A percentile compares a stretch with the other conserved stretches of the same genome.
Conservation (phyloP, 53 echinoderm and acorn worm genomes). For the Holothuria leucospilota region DNA sequence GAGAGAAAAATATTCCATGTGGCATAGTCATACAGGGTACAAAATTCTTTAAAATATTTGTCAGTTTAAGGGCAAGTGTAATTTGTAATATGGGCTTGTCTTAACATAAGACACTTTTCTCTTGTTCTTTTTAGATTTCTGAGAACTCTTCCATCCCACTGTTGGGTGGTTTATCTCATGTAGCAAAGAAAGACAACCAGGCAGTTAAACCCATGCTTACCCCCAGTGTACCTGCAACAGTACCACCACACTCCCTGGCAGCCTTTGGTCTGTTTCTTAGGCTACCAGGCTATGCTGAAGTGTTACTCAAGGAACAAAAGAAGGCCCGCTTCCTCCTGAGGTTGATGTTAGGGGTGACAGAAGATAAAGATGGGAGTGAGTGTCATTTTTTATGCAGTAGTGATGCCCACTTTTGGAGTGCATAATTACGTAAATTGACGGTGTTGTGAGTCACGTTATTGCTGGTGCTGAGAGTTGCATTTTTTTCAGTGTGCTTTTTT, state of each 20-base stretch:
- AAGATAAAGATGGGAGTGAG: conserved; percentile 96
- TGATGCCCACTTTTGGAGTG: no score
- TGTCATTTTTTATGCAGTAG: neutral
- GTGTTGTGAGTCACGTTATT: no score
- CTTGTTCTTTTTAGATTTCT: conserved; percentile 1
- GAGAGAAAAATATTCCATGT: no score
- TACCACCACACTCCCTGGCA: conserved; percentile 97
- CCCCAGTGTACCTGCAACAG: conserved; percentile 63
- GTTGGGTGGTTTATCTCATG: neutral
- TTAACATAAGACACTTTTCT: neutral
- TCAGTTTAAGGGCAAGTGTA: no score
- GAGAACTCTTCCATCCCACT: conserved; percentile 11
- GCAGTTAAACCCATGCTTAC: conserved; percentile 32
- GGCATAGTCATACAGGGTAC: no score
- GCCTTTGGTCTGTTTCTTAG: conserved; percentile 96
- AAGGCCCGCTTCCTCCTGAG: conserved; percentile 94
- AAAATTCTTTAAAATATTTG: no score
- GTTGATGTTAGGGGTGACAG: conserved; percentile 89
- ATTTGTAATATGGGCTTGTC: no score
- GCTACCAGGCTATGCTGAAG: conserved; percentile 97
- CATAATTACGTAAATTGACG: no score
- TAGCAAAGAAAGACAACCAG: conserved; percentile 16
- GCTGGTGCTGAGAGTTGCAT: no score
- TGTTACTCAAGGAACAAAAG: conserved; percentile 91
- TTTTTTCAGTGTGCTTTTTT: no score